Evolutionary conservation across 1,140 invertebrate genomes (phyloP).

Genomic region (Caenorhabditis latens): DNA sequence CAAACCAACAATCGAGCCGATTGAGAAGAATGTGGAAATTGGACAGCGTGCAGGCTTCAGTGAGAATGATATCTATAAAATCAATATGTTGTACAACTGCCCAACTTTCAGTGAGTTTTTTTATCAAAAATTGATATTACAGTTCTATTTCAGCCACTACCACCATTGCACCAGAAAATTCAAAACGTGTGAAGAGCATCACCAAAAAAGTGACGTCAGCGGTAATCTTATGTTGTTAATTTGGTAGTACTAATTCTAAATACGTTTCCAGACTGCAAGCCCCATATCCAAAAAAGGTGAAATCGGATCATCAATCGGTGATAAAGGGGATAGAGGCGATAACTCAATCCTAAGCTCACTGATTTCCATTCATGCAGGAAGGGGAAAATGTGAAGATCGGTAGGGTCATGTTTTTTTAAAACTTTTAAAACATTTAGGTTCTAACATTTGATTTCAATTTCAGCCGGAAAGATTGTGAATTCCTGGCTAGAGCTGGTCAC

Average conservation of each 20-base stretch:
- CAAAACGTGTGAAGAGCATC: slow-evolving; percentile 42
- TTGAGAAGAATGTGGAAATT: slow-evolving; percentile 71
- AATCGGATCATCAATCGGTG: slow-evolving; percentile 34
- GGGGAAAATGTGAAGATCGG: slow-evolving; percentile 58
- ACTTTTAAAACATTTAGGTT: neutral
- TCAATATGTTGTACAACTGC: slow-evolving; percentile 70
- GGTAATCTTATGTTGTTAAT: neutral
- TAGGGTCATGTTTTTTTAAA: neutral
- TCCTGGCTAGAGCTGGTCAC: slow-evolving; percentile 70
- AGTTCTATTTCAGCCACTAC: slow-evolving; percentile 30
- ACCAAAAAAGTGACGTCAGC: slow-evolving; percentile 29
- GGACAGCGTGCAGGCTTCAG: slow-evolving; percentile 78
- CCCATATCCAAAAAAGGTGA: slow-evolving; percentile 1
- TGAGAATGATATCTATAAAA: slow-evolving; percentile 69
- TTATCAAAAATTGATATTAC: too few species aligned
- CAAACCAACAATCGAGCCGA: slow-evolving; percentile 77
- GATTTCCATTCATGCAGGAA: slow-evolving; percentile 13
- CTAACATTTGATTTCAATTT: slow-evolving; percentile 56
- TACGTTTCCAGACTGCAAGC: neutral
- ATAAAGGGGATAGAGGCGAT: slow-evolving; percentile 35
- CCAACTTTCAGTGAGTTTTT: slow-evolving; percentile 63
- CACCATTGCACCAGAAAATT: slow-evolving; percentile 4
- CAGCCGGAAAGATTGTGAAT: slow-evolving; percentile 69
- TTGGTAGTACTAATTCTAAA: neutral
- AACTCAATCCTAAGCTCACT: slow-evolving; percentile 29